A percentile compares a stretch with the other conserved stretches of the same genome.
Evolutionary conservation across 2,888 invertebrate species (phyloP).

Genomic region (Stenodera caucasica): DNA sequence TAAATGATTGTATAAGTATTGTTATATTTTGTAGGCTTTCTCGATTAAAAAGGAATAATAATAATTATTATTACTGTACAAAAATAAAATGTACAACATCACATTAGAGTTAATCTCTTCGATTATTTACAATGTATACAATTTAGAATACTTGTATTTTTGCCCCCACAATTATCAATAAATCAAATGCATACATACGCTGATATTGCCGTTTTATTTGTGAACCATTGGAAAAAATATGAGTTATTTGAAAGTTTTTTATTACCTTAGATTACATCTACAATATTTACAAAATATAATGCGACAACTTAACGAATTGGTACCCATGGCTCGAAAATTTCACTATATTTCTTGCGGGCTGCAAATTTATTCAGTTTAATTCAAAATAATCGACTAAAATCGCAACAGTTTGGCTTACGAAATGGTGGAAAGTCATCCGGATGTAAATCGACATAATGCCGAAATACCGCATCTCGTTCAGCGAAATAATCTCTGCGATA

Average conservation of each 20-base stretch:
- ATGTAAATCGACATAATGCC: constrained; percentile 73
- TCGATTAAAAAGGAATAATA: constrained; percentile 28
- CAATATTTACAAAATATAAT: constrained; percentile 8
- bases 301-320: constrained; percentile 64
- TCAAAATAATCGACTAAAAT: constrained; percentile 25
- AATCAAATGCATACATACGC: constrained; percentile 34
- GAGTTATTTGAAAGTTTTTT: neutral
- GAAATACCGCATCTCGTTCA: constrained; percentile 72
- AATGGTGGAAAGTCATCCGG: constrained; percentile 72
- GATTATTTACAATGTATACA: constrained; percentile 51
- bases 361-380: constrained; percentile 44
- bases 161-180: constrained; percentile 48
- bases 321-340: constrained; percentile 66
- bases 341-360: constrained; percentile 66
- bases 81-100: constrained; percentile 52
- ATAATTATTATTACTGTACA: constrained; percentile 23
- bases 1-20: constrained; percentile 48
- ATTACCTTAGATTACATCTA: neutral
- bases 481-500: constrained; percentile 62
- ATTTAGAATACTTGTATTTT: constrained; percentile 49
- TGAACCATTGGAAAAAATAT: neutral
- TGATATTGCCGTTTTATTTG: neutral
- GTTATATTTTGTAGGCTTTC: constrained; percentile 50
- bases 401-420: constrained; percentile 56
- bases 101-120: constrained; percentile 42